Conservation (phyloP, 2,888 invertebrate species). For the Dilophus febrilis region DNA sequence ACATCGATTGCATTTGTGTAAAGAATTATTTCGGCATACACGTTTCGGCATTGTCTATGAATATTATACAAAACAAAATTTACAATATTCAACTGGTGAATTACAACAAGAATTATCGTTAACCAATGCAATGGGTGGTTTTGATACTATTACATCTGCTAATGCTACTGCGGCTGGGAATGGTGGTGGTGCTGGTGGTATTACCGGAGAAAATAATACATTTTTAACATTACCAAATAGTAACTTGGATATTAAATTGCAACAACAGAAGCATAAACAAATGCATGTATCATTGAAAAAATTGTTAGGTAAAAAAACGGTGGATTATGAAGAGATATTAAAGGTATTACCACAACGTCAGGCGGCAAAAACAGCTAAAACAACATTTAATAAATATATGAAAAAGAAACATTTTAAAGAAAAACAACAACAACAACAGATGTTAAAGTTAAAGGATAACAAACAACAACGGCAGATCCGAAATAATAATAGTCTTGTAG, state of each 20-base stretch:
- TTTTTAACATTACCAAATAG: not conserved
- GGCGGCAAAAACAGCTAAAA: constrained; percentile 31
- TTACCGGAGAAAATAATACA: constrained; percentile 9
- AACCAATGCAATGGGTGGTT: constrained; percentile 5
- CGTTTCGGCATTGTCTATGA: constrained; percentile 39
- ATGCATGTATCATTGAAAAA: constrained; percentile 61
- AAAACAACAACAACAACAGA: too few relatives aligned
- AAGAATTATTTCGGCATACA: constrained; percentile 38
- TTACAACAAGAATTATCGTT: constrained; percentile 18
- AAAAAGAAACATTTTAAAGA: too few relatives aligned
- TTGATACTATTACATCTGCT: constrained; percentile 10
- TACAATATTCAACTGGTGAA: constrained; percentile 26
- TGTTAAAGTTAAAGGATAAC: constrained; percentile 20
- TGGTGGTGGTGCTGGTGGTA: too few relatives aligned
- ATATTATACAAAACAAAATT: constrained; percentile 40
- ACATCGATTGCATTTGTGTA: constrained; percentile 39
- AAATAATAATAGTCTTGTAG: too few relatives aligned
- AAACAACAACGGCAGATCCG: not conserved
- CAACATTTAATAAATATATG: too few relatives aligned
- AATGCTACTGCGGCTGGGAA: not conserved
- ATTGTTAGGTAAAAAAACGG: constrained; percentile 42
- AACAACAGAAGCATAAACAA: constrained; percentile 13
- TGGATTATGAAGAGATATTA: constrained; percentile 33
- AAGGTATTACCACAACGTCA: constrained; percentile 31
- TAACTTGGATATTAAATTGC: too few relatives aligned